phyloP scores from a whole-genome alignment of 2,113 vertebrate species.

The Telmatochromis brichardi region DNA sequence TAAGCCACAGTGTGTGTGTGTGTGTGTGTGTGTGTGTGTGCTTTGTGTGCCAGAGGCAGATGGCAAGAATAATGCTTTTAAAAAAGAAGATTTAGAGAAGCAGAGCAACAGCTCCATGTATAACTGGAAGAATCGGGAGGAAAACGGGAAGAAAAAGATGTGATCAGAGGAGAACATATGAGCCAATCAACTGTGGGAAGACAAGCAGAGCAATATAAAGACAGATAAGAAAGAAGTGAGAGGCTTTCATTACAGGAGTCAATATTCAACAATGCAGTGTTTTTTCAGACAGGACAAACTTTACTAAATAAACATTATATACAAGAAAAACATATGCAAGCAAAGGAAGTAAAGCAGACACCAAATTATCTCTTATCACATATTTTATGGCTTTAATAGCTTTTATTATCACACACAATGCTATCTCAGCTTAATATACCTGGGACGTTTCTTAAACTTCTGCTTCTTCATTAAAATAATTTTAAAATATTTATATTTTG shows the following conservation, averaged over 20 bases:
- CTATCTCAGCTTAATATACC: not conserved
- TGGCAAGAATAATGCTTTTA: not conserved
- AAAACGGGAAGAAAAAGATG: not conserved
- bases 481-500: not conserved
- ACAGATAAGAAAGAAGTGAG: constrained; percentile 27
- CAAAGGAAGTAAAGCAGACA: not conserved
- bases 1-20: not conserved
- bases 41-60: not conserved
- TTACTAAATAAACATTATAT: not conserved
- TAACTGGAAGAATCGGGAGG: not conserved
- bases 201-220: not conserved
- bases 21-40: not conserved
- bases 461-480: not conserved
- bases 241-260: not conserved
- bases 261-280: constrained; percentile 13
- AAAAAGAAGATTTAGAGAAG: constrained; percentile 8
- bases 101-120: constrained; percentile 5
- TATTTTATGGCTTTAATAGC: not conserved
- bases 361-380: not conserved
- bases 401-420: not conserved
- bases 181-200: constrained; percentile 6
- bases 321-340: not conserved
- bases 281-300: constrained; percentile 4
- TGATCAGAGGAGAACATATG: constrained; percentile 7
- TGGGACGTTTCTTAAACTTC: not conserved